These are phyloP conservation scores for Ischnura elegans DNA, from an alignment of 2,888 invertebrate genomes.

Conservation along the genomic window DNA sequence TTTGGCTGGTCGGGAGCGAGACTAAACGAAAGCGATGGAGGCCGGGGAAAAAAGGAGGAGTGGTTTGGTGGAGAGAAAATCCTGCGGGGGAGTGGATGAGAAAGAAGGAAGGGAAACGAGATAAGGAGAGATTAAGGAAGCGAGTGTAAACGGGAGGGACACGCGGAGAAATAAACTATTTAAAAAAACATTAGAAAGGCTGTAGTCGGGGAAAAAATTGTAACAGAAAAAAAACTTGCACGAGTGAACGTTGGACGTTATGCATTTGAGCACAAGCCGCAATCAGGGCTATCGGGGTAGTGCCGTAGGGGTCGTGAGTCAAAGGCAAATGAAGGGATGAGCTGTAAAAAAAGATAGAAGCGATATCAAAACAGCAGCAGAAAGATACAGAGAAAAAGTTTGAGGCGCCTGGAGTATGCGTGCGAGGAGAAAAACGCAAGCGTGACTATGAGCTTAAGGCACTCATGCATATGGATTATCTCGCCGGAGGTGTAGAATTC, in stretches of 20 bases:
- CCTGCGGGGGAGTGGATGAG: constrained; percentile 44
- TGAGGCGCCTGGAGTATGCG: constrained; percentile 70
- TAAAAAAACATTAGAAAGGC: too few species aligned
- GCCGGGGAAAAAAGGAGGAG: background rate
- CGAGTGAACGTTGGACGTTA: background rate
- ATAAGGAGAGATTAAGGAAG: constrained; percentile 65
- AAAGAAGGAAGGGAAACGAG: background rate
- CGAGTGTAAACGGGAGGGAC: constrained; percentile 69
- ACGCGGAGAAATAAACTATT: background rate
- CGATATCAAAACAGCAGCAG: background rate
- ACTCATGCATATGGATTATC: constrained; percentile 18
- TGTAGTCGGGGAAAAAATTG: background rate
- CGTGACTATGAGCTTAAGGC: background rate
- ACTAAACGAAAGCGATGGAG: constrained; percentile 12
- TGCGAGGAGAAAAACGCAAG: background rate
- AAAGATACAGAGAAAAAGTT: background rate
- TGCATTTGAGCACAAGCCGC: background rate
- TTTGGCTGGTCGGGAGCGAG: background rate
- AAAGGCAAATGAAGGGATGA: background rate
- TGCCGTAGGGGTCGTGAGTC: background rate
- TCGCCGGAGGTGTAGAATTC: background rate
- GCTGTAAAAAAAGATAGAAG: background rate
- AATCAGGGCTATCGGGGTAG: background rate
- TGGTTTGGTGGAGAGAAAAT: background rate
- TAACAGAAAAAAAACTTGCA: background rate